A percentile compares a stretch with the other conserved stretches of the same genome.
Conservation (phyloP, 2,888 invertebrate species). For the Archaeoteleia sp. region DNA sequence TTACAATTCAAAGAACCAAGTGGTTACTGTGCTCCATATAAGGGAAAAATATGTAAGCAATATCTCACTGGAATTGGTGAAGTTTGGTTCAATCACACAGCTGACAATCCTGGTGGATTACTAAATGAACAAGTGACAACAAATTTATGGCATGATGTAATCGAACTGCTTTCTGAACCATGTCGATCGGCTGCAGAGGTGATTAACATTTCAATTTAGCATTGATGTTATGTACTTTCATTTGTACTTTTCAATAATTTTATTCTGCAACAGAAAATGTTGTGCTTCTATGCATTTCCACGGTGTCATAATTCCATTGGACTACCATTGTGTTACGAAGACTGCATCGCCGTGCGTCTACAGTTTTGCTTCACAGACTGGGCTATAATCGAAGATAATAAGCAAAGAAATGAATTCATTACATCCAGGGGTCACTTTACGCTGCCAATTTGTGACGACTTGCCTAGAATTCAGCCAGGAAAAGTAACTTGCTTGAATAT, state of each 20-base stretch:
- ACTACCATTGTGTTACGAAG: slow-evolving; percentile 92
- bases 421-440: slow-evolving; percentile 90
- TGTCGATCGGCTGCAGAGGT: slow-evolving; percentile 92
- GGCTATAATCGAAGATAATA: slow-evolving; percentile 92
- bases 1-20: too few species aligned
- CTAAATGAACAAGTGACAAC: slow-evolving; percentile 90
- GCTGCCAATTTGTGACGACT: slow-evolving; percentile 88
- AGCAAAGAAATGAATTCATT: slow-evolving; percentile 85
- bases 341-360: slow-evolving; percentile 92
- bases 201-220: too few species aligned
- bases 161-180: slow-evolving; percentile 85
- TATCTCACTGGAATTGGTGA: slow-evolving; percentile 80
- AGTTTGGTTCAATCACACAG: slow-evolving; percentile 86
- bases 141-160: slow-evolving; percentile 91
- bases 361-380: slow-evolving; percentile 96
- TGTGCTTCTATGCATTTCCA: slow-evolving; percentile 95
- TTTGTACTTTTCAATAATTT: too few species aligned
- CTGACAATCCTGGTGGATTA: slow-evolving; percentile 81
- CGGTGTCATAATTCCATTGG: slow-evolving; percentile 85
- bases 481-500: slow-evolving; percentile 87
- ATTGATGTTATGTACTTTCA: too few species aligned
- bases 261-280: too few species aligned
- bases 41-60: slow-evolving; percentile 87
- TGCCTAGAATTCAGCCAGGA: slow-evolving; percentile 83
- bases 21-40: slow-evolving; percentile 91